phyloP scores from a whole-genome alignment of 2,888 invertebrate genomes.

The Linyphia triangularis region DNA sequence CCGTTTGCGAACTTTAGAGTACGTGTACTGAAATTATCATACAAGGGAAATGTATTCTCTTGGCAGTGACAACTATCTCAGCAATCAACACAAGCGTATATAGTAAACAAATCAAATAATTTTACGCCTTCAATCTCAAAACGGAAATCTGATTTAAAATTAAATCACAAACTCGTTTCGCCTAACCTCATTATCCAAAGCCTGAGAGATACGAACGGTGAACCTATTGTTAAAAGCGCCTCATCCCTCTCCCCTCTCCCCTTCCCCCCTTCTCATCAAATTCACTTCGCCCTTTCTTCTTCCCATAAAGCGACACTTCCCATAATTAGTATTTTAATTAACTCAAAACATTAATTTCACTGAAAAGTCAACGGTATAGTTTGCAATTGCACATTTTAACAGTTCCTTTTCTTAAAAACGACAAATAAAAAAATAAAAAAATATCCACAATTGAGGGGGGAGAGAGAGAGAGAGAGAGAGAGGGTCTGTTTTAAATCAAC shows the following conservation, averaged over 20 bases:
- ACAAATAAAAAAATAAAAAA: neutral
- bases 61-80: no score
- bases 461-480: no score
- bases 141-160: neutral
- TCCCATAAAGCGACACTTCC: neutral
- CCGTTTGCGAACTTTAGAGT: no score
- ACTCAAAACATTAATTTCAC: neutral
- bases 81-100: no score
- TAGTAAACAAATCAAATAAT: no score
- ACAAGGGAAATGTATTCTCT: no score
- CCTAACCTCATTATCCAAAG: neutral
- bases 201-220: neutral
- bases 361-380: neutral
- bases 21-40: no score
- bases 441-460: neutral
- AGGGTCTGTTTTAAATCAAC: slow-evolving; percentile 28
- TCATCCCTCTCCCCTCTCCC: neutral
- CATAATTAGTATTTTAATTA: neutral
- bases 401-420: neutral
- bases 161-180: neutral
- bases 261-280: neutral
- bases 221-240: no score
- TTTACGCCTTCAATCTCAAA: no score
- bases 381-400: neutral
- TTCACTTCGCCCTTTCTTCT: neutral